Evolutionary conservation across 1,140 invertebrate species (phyloP), one percentile per base, ranked within the genome.

Genomic region (Drosophila truncata): DNA sequence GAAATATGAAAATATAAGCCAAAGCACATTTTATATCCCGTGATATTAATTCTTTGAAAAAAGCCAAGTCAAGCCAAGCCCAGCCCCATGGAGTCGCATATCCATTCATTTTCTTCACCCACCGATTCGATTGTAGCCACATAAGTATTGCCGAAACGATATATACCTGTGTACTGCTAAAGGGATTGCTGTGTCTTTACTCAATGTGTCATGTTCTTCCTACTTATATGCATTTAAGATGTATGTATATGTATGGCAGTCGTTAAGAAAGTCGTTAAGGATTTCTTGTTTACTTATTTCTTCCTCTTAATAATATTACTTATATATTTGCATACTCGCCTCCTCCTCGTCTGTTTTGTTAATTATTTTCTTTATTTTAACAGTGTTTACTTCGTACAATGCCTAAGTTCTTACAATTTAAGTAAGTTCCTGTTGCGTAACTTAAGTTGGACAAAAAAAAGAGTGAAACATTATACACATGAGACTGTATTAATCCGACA

Each of bases 231-330:
- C 23, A 54, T 52, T 67, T 59, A 54, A 55, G 42, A 49, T 74
- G 27, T 44, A 70, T 69, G 55, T 69, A 73, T 64, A 72, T 87
- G 79, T 84, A 88, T 88, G 85, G 85, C 85, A 88, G 85, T 88
- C 85, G 81, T 88, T 88, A 88, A 88, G 84, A 88, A 88, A 88
- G 80, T 88, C 84, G 85, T 88, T 88, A 88, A 90, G 80, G 85
- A 90, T 88, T 88, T 59, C 77, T 88, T 57, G 65, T 63, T 63
- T 65, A 50, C 64, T 77, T 80, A 80, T 42, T 69, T 47, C 54
- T 47, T 62, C n/a, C 44, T 61, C 60, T 62, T 62, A 62, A 52
- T 39, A 37, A 9, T 62, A 54, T 29, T 52, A n/a, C 47, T 70
- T 70, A 67, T 29, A 13, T 54, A 55, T 54, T 70, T 60, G 57